These are phyloP conservation scores for Dipodomys ordii DNA, from an alignment of 2,113 vertebrate genomes.

Conservation along the genomic window DNA sequence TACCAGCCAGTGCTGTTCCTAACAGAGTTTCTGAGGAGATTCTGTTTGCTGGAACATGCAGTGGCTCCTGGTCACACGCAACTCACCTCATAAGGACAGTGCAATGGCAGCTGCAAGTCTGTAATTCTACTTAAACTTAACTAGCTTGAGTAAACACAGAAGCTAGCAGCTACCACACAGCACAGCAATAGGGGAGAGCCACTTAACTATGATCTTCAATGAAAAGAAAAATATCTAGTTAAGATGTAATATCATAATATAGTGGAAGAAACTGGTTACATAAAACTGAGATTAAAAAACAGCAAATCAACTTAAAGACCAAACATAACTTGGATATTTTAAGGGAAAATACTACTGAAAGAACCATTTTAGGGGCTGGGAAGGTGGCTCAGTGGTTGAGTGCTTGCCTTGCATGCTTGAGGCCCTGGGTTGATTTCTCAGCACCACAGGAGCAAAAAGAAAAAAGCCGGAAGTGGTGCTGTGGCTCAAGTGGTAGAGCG, in stretches of 20 bases:
- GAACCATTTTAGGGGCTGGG: background rate
- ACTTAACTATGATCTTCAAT: background rate
- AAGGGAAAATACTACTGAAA: background rate
- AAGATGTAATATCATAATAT: background rate
- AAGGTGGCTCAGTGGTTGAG: too few species aligned
- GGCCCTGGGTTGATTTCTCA: too few species aligned
- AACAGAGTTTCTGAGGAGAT: background rate
- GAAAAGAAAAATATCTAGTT: conserved; percentile 34
- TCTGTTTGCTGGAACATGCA: background rate
- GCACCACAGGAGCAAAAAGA: too few species aligned
- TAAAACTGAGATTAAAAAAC: conserved; percentile 8
- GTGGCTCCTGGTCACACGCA: background rate
- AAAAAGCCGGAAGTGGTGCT: too few species aligned
- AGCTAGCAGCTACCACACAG: background rate
- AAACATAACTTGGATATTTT: background rate
- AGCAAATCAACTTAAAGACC: conserved; percentile 24
- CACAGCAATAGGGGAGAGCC: background rate
- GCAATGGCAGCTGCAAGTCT: conserved; percentile 3
- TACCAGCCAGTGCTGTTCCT: background rate
- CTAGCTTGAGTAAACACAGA: background rate
- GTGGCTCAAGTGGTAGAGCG: too few species aligned
- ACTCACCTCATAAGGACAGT: background rate
- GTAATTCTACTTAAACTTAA: conserved; percentile 48
- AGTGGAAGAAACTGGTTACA: background rate
- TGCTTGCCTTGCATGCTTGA: too few species aligned